Conservation (phyloP, 2,113 vertebrate genomes). For the Callocephalon fimbriatum region DNA sequence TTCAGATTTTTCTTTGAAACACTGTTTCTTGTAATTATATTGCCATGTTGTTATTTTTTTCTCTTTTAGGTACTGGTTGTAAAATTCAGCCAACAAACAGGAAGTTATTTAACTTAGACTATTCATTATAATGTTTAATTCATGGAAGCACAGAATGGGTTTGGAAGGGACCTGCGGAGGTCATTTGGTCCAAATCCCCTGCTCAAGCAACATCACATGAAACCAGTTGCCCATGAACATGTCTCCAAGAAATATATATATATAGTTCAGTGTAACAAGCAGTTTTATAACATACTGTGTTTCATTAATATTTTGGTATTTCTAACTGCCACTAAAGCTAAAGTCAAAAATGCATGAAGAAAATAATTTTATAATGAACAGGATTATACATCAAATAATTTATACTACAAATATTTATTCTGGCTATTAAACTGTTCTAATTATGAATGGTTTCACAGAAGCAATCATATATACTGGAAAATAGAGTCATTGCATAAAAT, state of each 20-base stretch:
- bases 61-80: not conserved
- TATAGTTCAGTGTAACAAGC: not conserved
- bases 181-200: not conserved
- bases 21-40: not conserved
- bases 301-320: not conserved
- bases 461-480: not conserved
- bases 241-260: not conserved
- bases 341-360: not conserved
- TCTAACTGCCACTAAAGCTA: not conserved
- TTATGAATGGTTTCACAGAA: slow-evolving; percentile 19
- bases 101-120: not conserved
- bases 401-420: not conserved
- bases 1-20: not conserved
- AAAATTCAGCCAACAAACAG: not conserved
- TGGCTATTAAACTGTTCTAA: not conserved
- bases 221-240: not conserved
- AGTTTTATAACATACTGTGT: not conserved
- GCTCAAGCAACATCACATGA: not conserved
- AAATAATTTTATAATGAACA: not conserved
- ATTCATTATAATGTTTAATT: not conserved
- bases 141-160: not conserved
- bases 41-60: not conserved
- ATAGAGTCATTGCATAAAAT: not conserved
- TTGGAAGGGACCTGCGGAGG: not conserved
- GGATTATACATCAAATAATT: not conserved